These are phyloP conservation scores for Leucosticte australis DNA, from an alignment of 2,113 vertebrate species.

Conservation along the genomic window DNA sequence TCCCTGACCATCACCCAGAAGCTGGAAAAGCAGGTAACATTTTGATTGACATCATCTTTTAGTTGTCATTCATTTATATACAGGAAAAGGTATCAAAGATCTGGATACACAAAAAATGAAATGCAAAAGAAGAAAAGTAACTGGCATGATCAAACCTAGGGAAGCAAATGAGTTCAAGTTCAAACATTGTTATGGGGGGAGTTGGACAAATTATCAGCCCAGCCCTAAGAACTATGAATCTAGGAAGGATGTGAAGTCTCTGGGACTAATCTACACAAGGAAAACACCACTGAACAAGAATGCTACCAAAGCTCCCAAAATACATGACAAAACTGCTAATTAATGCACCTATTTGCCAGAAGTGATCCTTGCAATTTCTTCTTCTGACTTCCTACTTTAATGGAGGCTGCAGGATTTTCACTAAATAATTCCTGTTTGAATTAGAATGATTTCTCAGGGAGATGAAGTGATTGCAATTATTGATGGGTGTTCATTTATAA, in stretches of 20 bases:
- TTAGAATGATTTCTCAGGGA: neutral
- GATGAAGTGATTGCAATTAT: neutral
- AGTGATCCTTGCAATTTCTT: neutral
- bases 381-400: neutral
- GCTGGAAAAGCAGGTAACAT: neutral
- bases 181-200: rapidly evolving
- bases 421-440: neutral
- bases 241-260: neutral
- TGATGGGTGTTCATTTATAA: neutral
- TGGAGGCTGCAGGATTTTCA: neutral
- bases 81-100: neutral
- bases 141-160: neutral
- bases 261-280: neutral
- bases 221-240: neutral
- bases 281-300: neutral
- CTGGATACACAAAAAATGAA: neutral
- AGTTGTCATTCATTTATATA: neutral
- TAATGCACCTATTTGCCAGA: neutral
- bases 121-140: neutral
- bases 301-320: neutral
- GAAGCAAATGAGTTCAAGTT: neutral
- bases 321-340: neutral
- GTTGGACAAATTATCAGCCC: neutral
- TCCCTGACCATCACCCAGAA: neutral
- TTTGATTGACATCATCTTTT: neutral